Evolutionary conservation across 2,888 invertebrate genomes (phyloP).

Genomic region (Megalurothrips usitatus): DNA sequence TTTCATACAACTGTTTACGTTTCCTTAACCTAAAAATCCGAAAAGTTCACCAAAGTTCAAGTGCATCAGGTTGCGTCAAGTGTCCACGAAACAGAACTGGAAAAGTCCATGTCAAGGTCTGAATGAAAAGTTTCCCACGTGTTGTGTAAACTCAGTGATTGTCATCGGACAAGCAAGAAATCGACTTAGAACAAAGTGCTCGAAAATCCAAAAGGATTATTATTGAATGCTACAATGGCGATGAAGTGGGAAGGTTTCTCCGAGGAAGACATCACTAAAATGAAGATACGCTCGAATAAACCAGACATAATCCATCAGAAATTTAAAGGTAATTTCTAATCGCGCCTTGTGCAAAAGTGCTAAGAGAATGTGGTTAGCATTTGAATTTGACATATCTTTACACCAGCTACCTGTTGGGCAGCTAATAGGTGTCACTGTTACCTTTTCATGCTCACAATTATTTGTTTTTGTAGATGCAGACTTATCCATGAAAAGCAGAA

Average conservation of each 20-base stretch:
- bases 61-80: neutral
- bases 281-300: neutral
- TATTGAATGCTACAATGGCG: constrained; percentile 15
- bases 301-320: neutral
- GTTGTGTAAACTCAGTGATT: neutral
- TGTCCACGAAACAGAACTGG: neutral
- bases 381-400: neutral
- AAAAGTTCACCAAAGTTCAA: constrained; percentile 1
- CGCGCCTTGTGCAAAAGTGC: neutral
- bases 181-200: neutral
- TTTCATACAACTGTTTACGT: neutral
- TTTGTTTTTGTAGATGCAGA: neutral
- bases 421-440: too few relatives aligned
- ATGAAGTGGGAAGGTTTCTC: constrained; percentile 31
- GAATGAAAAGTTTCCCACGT: neutral
- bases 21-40: neutral
- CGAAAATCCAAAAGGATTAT: neutral
- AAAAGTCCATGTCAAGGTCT: neutral
- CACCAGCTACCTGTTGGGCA: neutral
- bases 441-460: neutral
- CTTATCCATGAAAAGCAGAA: neutral
- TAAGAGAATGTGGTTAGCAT: neutral
- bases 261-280: constrained; percentile 29
- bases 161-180: neutral
- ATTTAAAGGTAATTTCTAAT: neutral